phyloP scores from a whole-genome alignment of 2,797 vertebrate genomes.

The Ciconia nigra region DNA sequence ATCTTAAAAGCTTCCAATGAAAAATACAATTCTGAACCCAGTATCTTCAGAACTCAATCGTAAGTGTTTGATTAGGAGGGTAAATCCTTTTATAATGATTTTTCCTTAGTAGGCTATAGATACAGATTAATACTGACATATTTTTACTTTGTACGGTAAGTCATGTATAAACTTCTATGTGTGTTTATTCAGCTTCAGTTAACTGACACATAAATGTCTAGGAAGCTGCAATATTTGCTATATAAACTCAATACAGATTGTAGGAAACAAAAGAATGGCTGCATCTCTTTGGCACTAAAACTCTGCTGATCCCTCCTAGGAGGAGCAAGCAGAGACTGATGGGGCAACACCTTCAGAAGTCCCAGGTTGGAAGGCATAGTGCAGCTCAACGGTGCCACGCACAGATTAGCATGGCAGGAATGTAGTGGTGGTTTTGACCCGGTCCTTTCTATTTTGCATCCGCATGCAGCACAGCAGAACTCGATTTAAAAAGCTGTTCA shows the following conservation, averaged over 20 bases:
- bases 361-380: not conserved
- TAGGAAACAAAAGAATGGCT: not conserved
- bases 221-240: not conserved
- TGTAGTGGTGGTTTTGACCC: not conserved
- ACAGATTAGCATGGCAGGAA: not conserved
- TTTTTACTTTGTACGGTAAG: conserved; percentile 9
- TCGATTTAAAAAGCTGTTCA: not conserved
- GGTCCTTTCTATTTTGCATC: conserved; percentile 66
- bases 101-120: not conserved
- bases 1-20: not conserved
- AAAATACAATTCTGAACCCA: not conserved
- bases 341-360: not conserved
- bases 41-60: rapidly evolving
- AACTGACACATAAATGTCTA: not conserved
- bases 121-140: not conserved
- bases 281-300: not conserved
- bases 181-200: not conserved
- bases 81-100: not conserved
- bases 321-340: not conserved
- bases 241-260: not conserved
- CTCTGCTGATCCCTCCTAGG: not conserved
- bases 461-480: conserved; percentile 52
- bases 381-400: not conserved
- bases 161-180: conserved; percentile 5
- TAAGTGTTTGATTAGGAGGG: not conserved